Evolutionary conservation across 2,888 invertebrate species (phyloP), one percentile per base, ranked within the genome.

Genomic region (Luperina nickerlii): DNA sequence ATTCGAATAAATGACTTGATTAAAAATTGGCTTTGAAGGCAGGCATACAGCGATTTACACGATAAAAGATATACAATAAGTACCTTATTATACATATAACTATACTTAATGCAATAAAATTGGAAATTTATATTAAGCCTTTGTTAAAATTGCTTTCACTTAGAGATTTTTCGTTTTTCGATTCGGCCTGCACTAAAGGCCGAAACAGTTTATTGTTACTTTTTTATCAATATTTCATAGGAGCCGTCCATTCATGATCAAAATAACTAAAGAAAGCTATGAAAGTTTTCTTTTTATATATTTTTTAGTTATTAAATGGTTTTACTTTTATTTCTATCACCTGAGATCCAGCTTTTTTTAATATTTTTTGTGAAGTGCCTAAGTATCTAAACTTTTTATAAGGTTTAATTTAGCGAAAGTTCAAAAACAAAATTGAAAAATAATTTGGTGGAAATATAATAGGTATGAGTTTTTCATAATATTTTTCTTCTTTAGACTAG

Each of bases 91-190:
- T n/a, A n/a, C n/a, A n/a, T 18, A 15, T 13, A 27, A n/a, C 13
- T 60, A 63, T 32, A 8, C 18, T 27, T 63, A 32, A 20, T 8
- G 11, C 3, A 42, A 42, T 42, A 8, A n/a, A 27, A 62, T 11
- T 3, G 54, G 51, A 24, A 24, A 24, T 70, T 5, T 38, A 38
- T 38, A 20, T 38, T 9, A 71, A 60, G 68, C 45, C 32, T 54
- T 76, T 54, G 13, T 13, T 24, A 32, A n/a, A 70, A 57, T 48
- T 2, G 4, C 80, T 54, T 80, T 80, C 48, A 78, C 62, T 51
- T n/a, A 24, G 3, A n/a, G 20, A 42, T 48, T 63, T 27, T 24
- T 32, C 24, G 2, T 67, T 76, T 57, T 68, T 15, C n/a, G 24
- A 38, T 54, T 68, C 18, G 20, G 38, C 38, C 5, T 63, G 24